Percentiles rank a stretch among this genome's conserved stretches.
phyloP scores from a whole-genome alignment of 1,140 invertebrate genomes.

The Drosophila teissieri region DNA sequence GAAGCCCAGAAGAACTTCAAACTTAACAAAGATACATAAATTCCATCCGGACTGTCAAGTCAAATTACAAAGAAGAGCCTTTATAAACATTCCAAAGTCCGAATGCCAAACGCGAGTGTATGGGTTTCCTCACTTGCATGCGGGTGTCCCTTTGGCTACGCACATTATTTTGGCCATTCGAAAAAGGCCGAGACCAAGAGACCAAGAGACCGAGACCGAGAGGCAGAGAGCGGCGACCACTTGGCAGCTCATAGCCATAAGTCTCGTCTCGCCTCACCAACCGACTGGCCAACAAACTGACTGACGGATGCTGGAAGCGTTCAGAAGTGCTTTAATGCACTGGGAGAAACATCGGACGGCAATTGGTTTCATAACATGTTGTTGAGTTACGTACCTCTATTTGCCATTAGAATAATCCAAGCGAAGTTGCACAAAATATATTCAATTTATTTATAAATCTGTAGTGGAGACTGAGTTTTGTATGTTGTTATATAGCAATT shows the following conservation, averaged over 20 bases:
- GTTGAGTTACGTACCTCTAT: too few relatives aligned
- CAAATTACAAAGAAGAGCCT: slow-evolving; percentile 45
- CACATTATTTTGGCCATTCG: slow-evolving; percentile 41
- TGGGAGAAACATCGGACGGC: neutral
- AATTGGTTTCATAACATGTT: too few relatives aligned
- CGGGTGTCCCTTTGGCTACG: slow-evolving; percentile 27
- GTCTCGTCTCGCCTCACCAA: slow-evolving; percentile 15
- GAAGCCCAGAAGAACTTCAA: slow-evolving; percentile 2
- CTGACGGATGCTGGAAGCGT: slow-evolving; percentile 10
- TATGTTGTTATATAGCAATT: too few relatives aligned
- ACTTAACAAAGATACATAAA: slow-evolving; percentile 4
- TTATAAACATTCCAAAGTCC: slow-evolving; percentile 47
- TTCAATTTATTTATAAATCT: too few relatives aligned
- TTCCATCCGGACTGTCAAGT: slow-evolving; percentile 38
- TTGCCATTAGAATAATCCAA: too few relatives aligned
- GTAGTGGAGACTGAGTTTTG: too few relatives aligned
- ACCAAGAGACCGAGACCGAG: slow-evolving; percentile 27
- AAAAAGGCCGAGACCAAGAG: slow-evolving; percentile 51
- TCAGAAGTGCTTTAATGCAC: slow-evolving; percentile 9
- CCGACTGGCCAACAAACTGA: slow-evolving; percentile 12
- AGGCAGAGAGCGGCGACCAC: slow-evolving; percentile 38
- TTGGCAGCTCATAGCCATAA: slow-evolving; percentile 43
- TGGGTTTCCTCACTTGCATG: slow-evolving; percentile 6
- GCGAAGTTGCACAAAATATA: too few relatives aligned
- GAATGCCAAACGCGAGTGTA: slow-evolving; percentile 24